Percentiles rank a stretch among this genome's conserved stretches.
Conservation (phyloP, 2,888 invertebrate species). For the Ophion costatus region DNA sequence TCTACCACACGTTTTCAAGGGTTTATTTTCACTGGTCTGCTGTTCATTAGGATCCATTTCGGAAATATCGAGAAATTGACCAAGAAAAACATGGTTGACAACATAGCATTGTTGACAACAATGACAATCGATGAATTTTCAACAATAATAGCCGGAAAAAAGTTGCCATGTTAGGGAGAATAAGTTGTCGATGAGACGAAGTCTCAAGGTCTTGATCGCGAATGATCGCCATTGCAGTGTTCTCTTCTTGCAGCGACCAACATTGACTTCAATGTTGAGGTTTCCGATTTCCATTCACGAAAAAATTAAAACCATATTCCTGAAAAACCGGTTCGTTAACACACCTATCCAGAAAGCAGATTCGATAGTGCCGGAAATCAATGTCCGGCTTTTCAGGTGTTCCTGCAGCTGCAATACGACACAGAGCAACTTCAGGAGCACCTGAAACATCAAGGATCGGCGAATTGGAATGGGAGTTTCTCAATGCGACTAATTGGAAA, state of each 20-base stretch:
- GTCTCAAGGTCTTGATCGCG: not conserved
- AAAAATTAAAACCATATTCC: too few species aligned
- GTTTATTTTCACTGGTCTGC: not conserved
- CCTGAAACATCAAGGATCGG: too few species aligned
- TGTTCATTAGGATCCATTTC: not conserved
- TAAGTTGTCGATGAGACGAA: not conserved
- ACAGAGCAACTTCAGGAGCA: too few species aligned
- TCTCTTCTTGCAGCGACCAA: not conserved
- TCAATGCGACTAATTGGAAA: too few species aligned
- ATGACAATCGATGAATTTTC: not conserved
- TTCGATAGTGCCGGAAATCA: too few species aligned
- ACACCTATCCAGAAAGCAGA: too few species aligned
- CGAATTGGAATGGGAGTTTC: too few species aligned
- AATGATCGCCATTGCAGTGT: not conserved
- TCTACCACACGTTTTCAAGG: slow-evolving; percentile 25
- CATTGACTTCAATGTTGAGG: not conserved
- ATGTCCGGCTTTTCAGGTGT: too few species aligned
- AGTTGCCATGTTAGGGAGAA: not conserved
- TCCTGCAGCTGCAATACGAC: too few species aligned
- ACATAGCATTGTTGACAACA: too few species aligned
- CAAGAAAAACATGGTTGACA: not conserved
- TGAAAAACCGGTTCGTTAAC: too few species aligned
- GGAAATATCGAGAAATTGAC: not conserved
- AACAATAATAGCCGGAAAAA: not conserved
- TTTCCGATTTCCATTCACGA: too few species aligned